Base-by-base conservation (phyloP, 2,888 invertebrate genomes). In the Drosophila monieri region DNA sequence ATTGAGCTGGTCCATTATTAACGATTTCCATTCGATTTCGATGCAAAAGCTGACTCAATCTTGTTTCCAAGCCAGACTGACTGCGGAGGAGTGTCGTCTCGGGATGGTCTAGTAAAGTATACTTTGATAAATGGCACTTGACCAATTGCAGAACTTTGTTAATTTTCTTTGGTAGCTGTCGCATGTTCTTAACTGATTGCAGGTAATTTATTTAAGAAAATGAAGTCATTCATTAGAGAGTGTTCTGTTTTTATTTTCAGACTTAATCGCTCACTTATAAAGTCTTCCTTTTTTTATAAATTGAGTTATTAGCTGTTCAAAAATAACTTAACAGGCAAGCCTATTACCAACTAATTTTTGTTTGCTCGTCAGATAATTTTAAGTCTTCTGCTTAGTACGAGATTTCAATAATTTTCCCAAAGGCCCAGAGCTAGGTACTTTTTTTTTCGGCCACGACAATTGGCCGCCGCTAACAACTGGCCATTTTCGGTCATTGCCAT, bases 401-500 rank as follows among this genome's bases (percentile, higher is more conserved):
- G 14, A 12, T 69, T 41, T 57, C 56, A 62, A 52, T 67, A 43
- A 61, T 66, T 72, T 74, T 41, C 56, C 15, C 37, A 27, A 43
- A 18, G 10, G 23, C 41, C 14, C 15, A 68, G 14, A 61, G 39
- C 10, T 35, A 10, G 48, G 39, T 18, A 41, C 3, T 61, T 76
- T 71, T 66, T 56, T 37, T 65, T 76, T 71, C 64, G 56, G 53
- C 64, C 74, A 49, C 43, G 41, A 52, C 46, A 52, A 58, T 37
- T 23, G 43, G 30, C 53, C 37, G 69, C 72, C 52, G 66, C 62
- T 77, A 65, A 64, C 67, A 68, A 68, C 58, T 77, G 68, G 49
- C 65, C 62, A 77, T 76, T 84, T 85, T 77, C 76, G 80, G 87
- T 78, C 88, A 88, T 87, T 88, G 85, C 87, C 88, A 88, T 77